phyloP scores from a whole-genome alignment of 1,140 invertebrate species.

The Anadara kagoshimensis region DNA sequence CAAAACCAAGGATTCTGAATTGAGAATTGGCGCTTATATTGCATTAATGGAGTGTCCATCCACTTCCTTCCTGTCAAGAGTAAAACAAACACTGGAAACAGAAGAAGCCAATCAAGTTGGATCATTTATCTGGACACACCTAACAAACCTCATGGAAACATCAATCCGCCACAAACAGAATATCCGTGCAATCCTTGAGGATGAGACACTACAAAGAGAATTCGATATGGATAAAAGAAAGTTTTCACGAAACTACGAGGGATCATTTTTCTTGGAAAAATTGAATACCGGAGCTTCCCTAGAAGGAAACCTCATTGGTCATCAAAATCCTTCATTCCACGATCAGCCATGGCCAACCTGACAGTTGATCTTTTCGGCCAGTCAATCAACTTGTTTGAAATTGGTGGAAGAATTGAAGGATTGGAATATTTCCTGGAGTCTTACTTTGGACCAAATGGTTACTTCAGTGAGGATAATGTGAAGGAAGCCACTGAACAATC shows the following conservation, averaged over 20 bases:
- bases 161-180: slow-evolving; percentile 87
- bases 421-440: slow-evolving; percentile 88
- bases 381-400: slow-evolving; percentile 88
- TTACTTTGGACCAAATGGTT: slow-evolving; percentile 79
- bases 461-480: slow-evolving; percentile 47
- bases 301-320: slow-evolving; percentile 85
- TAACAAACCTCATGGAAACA: slow-evolving; percentile 89
- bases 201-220: slow-evolving; percentile 81
- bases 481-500: slow-evolving; percentile 37
- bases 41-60: slow-evolving; percentile 92
- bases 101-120: slow-evolving; percentile 95
- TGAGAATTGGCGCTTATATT: slow-evolving; percentile 90
- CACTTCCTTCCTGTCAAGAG: slow-evolving; percentile 83
- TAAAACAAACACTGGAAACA: slow-evolving; percentile 80
- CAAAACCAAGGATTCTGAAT: slow-evolving; percentile 84
- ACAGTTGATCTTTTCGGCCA: slow-evolving; percentile 91
- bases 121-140: slow-evolving; percentile 94
- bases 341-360: slow-evolving; percentile 86
- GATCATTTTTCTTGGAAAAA: slow-evolving; percentile 66
- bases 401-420: slow-evolving; percentile 88
- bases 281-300: slow-evolving; percentile 61
- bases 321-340: slow-evolving; percentile 89
- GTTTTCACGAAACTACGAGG: slow-evolving; percentile 90
- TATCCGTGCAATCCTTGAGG: slow-evolving; percentile 87
- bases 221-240: slow-evolving; percentile 88